Evolutionary conservation across 1,140 invertebrate species (phyloP), one percentile per base, ranked within the genome.

Genomic region (Drosophila micromelanica): DNA sequence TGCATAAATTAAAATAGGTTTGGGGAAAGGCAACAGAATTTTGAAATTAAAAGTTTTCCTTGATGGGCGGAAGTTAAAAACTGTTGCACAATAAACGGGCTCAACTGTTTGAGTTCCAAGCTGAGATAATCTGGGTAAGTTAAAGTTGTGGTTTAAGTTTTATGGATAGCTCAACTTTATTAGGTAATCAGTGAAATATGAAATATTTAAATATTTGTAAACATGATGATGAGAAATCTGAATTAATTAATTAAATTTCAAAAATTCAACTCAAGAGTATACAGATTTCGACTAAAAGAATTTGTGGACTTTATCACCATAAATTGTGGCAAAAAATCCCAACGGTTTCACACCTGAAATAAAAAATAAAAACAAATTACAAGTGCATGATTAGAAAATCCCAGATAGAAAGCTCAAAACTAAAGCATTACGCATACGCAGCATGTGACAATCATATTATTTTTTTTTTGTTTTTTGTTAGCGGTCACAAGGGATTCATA

Each of bases 381-480:
- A 61, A 42, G 1, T 13, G 37, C n/a, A 40, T 43, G 52, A 52
- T 61, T 51, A 43, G 52, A 37, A 65, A 55, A 60, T 48, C 37
- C 9, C 27, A 23, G 0, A 15, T 27, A 42, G 48, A 55, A 27
- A 43, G 27, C 12, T 20, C 5, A 23, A 61, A 56, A 38, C 43
- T 4, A 12, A 3, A 2, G 8, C 11, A 76, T 84, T 62, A 65
- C 76, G 71, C 80, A 84, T 84, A 84, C 80, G 80, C 67, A 49
- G 49, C 51, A 49, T 76, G 23, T 68, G 75, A 57, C 71, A 48
- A 37, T 17, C 20, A 13, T 27, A 52, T 9, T 27, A 51, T 12
- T 54, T 30, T 52, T 52, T 61, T 62, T 55, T 43, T 59, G 49
- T 12, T 54, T 30, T 57, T 61, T 62, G 49, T 43, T 62, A 62